Conservation (phyloP, 2,797 vertebrate species). For the Danio albolineatus region DNA sequence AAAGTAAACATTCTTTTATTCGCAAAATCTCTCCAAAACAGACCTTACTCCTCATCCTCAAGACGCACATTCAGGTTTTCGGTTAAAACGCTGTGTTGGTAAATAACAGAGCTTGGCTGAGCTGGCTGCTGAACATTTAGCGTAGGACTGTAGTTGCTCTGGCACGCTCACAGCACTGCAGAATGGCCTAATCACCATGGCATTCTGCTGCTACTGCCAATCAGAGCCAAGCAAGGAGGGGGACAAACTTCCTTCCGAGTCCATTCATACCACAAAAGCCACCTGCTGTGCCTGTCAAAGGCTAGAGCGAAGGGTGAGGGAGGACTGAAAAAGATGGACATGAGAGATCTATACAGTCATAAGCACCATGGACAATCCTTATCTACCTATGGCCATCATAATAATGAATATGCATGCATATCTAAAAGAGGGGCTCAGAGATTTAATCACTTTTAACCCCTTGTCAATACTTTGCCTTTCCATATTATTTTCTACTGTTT, state of each 20-base stretch:
- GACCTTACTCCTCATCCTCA: not conserved
- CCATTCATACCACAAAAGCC: constrained; percentile 79
- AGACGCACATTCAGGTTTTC: not conserved
- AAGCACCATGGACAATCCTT: not conserved
- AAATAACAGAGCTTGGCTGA: constrained; percentile 51
- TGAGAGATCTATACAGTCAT: constrained; percentile 15
- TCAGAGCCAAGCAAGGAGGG: constrained; percentile 67
- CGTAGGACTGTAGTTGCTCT: constrained; percentile 64
- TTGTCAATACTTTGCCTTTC: not conserved
- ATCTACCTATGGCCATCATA: not conserved
- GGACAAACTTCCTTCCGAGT: constrained; percentile 80
- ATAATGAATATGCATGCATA: constrained; percentile 1
- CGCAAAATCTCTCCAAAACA: not conserved
- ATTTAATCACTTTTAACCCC: not conserved
- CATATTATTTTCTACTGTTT: not conserved
- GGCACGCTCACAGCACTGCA: constrained; percentile 66
- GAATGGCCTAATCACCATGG: constrained; percentile 71
- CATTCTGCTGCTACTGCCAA: constrained; percentile 77
- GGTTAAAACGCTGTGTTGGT: constrained; percentile 38
- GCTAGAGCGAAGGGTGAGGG: constrained; percentile 63
- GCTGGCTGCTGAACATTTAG: constrained; percentile 59
- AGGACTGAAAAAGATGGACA: constrained; percentile 49
- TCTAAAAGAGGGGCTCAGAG: not conserved
- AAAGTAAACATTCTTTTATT: not conserved
- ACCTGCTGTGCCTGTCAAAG: constrained; percentile 82